These are phyloP conservation scores for Mungos mungo DNA, from an alignment of 2,113 vertebrate genomes.

Conservation along the genomic window DNA sequence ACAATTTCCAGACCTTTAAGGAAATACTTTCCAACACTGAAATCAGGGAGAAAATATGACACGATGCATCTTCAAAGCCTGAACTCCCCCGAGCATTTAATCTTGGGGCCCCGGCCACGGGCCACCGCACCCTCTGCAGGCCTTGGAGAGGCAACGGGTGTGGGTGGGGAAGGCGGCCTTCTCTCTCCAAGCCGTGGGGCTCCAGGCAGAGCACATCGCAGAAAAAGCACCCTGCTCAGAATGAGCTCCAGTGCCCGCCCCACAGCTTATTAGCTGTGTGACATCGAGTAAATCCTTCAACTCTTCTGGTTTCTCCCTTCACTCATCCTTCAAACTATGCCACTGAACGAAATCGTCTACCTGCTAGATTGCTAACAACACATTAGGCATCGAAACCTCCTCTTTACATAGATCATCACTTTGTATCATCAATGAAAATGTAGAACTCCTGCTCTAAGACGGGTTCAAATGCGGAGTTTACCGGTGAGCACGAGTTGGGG, in stretches of 20 bases:
- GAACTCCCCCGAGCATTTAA: background rate
- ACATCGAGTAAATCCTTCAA: background rate
- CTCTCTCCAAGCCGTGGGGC: background rate
- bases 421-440: background rate
- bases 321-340: background rate
- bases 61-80: background rate
- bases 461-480: background rate
- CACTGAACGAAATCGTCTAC: background rate
- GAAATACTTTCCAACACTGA: constrained; percentile 9
- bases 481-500: background rate
- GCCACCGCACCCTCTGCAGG: background rate
- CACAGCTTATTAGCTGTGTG: background rate
- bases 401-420: background rate
- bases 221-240: background rate
- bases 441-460: background rate
- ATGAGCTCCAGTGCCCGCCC: background rate
- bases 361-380: background rate
- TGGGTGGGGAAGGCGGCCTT: background rate
- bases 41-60: background rate
- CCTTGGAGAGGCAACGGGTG: background rate
- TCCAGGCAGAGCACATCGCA: background rate
- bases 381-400: background rate
- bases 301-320: background rate
- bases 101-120: background rate
- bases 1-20: constrained; percentile 34